Percentiles rank a stretch among this genome's conserved stretches.
Evolutionary conservation across 2,113 vertebrate genomes (phyloP).

Genomic region (Rhagologus leucostigma): DNA sequence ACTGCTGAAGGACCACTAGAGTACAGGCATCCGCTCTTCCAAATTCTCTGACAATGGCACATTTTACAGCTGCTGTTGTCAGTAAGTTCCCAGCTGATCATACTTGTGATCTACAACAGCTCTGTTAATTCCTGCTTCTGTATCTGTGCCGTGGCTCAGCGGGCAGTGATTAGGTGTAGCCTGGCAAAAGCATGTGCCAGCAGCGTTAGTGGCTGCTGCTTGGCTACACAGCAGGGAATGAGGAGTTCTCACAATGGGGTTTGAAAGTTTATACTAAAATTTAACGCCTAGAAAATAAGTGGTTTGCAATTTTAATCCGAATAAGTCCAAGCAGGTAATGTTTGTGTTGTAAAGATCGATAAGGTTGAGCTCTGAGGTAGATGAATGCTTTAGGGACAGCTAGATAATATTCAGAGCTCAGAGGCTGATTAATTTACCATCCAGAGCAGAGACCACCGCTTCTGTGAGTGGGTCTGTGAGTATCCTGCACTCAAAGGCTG

Average conservation of each 20-base stretch:
- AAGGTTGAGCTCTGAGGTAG: background rate
- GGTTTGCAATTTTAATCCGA: background rate
- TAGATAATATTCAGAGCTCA: background rate
- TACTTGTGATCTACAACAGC: background rate
- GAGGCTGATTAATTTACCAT: background rate
- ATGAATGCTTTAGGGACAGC: background rate
- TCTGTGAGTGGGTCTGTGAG: background rate
- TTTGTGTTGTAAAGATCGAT: background rate
- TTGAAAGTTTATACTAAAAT: conserved; percentile 18
- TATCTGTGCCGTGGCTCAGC: background rate
- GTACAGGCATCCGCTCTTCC: background rate
- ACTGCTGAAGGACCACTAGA: background rate
- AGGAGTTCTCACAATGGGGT: background rate
- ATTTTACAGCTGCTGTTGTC: background rate
- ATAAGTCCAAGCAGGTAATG: background rate
- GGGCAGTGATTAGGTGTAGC: background rate
- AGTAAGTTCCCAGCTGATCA: background rate
- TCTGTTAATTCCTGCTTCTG: conserved; percentile 13
- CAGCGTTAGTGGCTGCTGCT: background rate
- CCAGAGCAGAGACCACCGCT: background rate
- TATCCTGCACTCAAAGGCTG: background rate
- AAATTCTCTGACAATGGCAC: background rate
- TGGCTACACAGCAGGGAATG: background rate
- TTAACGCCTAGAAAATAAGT: conserved; percentile 26
- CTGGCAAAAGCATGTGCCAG: background rate